A percentile compares a stretch with the other conserved stretches of the same genome.
phyloP scores from a whole-genome alignment of 1,140 invertebrate species.

The Pogonomyrmex californicus region DNA sequence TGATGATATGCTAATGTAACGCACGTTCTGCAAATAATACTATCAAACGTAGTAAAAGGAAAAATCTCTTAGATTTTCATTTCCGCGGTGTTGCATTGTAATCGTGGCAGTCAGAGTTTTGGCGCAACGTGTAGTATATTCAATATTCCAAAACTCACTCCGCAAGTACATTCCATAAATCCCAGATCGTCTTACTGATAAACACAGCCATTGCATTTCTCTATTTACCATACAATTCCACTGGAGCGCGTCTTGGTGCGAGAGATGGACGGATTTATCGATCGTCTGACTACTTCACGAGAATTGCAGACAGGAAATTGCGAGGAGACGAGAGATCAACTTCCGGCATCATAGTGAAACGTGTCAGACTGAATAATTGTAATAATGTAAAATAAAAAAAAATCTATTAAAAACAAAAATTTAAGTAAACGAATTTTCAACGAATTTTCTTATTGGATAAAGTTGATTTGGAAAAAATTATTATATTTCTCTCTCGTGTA shows the following conservation, averaged over 20 bases:
- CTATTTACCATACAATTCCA: not conserved
- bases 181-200: not conserved
- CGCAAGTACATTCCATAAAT: slow-evolving; percentile 22
- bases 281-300: slow-evolving; percentile 30
- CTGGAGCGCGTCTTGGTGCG: not conserved
- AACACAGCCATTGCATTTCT: not conserved
- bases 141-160: not conserved
- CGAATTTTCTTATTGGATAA: not conserved
- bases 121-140: not conserved
- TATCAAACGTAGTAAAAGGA: not conserved
- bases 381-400: not conserved
- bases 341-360: not conserved
- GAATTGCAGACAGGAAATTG: not conserved
- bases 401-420: not conserved
- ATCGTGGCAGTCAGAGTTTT: not conserved
- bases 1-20: not conserved
- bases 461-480: not conserved
- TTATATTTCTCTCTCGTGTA: not conserved
- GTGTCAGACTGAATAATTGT: not conserved
- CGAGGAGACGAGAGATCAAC: slow-evolving; percentile 8
- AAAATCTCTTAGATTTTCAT: slow-evolving; percentile 13
- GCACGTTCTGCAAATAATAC: slow-evolving; percentile 3
- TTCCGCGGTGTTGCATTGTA: not conserved
- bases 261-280: slow-evolving; percentile 8
- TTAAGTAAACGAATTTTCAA: not conserved